Conservation (phyloP, 2,113 vertebrate genomes). For the Taxidea taxus region DNA sequence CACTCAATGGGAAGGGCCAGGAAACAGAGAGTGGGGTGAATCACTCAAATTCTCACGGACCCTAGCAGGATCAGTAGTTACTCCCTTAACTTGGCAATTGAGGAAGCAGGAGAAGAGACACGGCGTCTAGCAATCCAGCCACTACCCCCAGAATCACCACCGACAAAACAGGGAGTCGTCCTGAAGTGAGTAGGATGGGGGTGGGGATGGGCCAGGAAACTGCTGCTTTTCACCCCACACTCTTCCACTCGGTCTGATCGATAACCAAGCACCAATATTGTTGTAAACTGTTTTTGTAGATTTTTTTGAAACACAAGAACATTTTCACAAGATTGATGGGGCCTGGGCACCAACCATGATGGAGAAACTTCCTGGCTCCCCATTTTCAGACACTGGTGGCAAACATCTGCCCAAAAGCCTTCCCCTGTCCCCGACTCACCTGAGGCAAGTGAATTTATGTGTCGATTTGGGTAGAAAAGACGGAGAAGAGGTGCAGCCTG, state of each 20-base stretch:
- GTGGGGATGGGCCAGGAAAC: fast-evolving
- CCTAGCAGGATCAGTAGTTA: not conserved
- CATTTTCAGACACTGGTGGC: not conserved
- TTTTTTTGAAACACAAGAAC: not conserved
- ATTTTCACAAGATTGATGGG: not conserved
- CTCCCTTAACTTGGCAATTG: not conserved
- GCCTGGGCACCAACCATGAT: not conserved
- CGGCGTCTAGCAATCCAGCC: fast-evolving
- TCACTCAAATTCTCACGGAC: not conserved
- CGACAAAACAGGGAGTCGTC: not conserved
- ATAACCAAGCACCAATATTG: not conserved
- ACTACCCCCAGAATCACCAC: fast-evolving
- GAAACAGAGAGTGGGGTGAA: not conserved
- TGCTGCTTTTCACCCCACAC: fast-evolving
- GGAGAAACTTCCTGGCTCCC: not conserved
- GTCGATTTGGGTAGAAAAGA: not conserved
- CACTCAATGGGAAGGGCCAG: not conserved
- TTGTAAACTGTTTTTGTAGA: not conserved
- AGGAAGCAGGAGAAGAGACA: not conserved
- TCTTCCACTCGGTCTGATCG: not conserved
- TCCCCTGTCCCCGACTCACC: not conserved
- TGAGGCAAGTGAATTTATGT: not conserved
- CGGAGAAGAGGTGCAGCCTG: not conserved
- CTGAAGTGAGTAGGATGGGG: fast-evolving
- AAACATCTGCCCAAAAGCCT: not conserved